A percentile compares a stretch with the other conserved stretches of the same genome.
Evolutionary conservation across 2,113 vertebrate genomes (phyloP).

Genomic region (Stigmatopora argus): DNA sequence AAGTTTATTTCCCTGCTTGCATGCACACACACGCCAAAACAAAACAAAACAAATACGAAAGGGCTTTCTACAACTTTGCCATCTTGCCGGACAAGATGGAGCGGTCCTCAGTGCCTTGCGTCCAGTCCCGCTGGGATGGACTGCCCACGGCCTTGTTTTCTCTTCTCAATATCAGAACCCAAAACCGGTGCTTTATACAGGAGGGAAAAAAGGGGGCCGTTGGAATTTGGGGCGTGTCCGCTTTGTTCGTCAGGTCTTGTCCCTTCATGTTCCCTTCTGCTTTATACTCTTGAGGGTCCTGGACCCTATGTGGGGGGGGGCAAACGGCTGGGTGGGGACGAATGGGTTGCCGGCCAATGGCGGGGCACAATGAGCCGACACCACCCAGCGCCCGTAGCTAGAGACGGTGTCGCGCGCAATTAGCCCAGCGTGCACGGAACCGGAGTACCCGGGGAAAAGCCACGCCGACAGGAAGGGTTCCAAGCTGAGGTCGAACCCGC

Average conservation of each 20-base stretch:
- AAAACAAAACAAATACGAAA: background rate
- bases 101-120: background rate
- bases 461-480: no score
- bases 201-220: constrained; percentile 59
- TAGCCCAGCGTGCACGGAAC: no score
- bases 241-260: constrained; percentile 12
- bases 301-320: no score
- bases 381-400: no score
- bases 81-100: constrained; percentile 66
- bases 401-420: no score
- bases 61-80: constrained; percentile 19
- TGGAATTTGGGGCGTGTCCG: constrained; percentile 48
- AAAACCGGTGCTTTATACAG: constrained; percentile 73
- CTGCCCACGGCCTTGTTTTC: constrained; percentile 58
- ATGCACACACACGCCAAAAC: background rate
- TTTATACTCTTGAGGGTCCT: no score
- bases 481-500: no score
- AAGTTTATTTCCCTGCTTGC: background rate
- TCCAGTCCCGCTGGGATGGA: constrained; percentile 23
- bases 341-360: no score
- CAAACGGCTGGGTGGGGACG: no score
- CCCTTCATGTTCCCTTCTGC: no score
- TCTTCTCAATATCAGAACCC: constrained; percentile 81
- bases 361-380: no score
- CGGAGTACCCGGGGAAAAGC: no score